Evolutionary conservation across 2,888 invertebrate species (phyloP), one percentile per base, ranked within the genome.

Genomic region (Nomada ferruginata): DNA sequence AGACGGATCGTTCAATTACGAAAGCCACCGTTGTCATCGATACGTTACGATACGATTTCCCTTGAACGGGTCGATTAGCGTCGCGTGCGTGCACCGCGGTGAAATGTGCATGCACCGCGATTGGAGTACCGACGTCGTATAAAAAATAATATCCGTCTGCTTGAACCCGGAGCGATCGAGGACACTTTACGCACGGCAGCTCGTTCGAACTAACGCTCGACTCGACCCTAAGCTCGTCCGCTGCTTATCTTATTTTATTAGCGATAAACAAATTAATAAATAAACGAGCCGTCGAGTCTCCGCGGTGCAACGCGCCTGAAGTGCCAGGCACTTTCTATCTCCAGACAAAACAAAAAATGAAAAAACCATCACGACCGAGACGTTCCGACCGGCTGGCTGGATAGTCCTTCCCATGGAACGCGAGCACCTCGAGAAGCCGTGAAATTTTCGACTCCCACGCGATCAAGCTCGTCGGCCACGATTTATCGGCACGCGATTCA

Each of bases 401-500:
- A 55, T 53, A 36, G 66, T 68, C 66, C 68, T 68, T 57, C 42
- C 42, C 10, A 44, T 36, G 44, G 55, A 42, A 57, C 55, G 55
- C 42, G 44, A 55, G 23, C 68, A n/a, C 9, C 42, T 23, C 20
- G 52, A 23, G 26, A 4, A 64, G 26, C n/a, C 53, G 15, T 55
- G 64, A 72, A 64, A 64, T 72, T 59, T 52, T 18, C 65, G 15
- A 52, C 60, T 76, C 76, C 76, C 71, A 76, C 65, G 77, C 57
- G 77, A 73, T 77, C 74, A 26, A 36, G 42, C 18, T 18, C 29
- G n/a, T 36, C 18, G 60, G 15, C 26, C 15, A 50, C 52, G 66
- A 78, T 66, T 53, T 53, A 60, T 52, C 69, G 77, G 42, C 78
- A 42, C 66, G 66, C 78, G 50, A 75, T 59, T 18, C 23, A 29